Percentiles rank a stretch among this genome's conserved stretches.
Conservation (phyloP, 64 coral and sea anemone genomes). For the Stichodactyla mertensii region DNA sequence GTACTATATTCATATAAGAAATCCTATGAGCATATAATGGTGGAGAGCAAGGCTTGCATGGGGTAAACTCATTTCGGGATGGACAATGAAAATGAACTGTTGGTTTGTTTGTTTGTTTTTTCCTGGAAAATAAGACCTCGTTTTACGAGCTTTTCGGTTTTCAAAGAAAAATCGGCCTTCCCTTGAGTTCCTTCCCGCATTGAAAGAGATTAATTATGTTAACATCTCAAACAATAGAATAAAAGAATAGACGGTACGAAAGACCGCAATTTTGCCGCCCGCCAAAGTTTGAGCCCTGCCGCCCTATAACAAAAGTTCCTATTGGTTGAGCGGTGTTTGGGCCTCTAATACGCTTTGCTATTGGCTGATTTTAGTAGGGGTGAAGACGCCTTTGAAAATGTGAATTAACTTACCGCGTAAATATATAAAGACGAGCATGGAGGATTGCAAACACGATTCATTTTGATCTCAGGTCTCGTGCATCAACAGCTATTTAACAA, state of each 20-base stretch:
- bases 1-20: no score
- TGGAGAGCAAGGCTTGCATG: no score
- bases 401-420: conserved; percentile 20
- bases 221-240: conserved; percentile 4
- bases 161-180: not conserved
- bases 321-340: not conserved
- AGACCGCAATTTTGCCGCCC: not conserved
- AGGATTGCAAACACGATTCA: not conserved
- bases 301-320: not conserved
- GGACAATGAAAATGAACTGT: no score
- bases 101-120: no score
- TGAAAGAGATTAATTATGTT: not conserved
- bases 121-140: not conserved
- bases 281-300: not conserved
- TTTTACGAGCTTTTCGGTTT: not conserved
- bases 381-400: conserved; percentile 19
- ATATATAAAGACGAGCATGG: conserved; percentile 32
- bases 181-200: not conserved
- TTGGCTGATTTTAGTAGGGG: conserved; percentile 3
- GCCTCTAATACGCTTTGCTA: not conserved
- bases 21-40: no score
- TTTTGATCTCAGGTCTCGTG: conserved; percentile 13
- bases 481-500: not conserved
- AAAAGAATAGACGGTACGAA: not conserved
- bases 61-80: no score